Percentiles rank a stretch among this genome's conserved stretches.
Conservation (phyloP, 2,888 invertebrate genomes). For the Metacarcinus magister region DNA sequence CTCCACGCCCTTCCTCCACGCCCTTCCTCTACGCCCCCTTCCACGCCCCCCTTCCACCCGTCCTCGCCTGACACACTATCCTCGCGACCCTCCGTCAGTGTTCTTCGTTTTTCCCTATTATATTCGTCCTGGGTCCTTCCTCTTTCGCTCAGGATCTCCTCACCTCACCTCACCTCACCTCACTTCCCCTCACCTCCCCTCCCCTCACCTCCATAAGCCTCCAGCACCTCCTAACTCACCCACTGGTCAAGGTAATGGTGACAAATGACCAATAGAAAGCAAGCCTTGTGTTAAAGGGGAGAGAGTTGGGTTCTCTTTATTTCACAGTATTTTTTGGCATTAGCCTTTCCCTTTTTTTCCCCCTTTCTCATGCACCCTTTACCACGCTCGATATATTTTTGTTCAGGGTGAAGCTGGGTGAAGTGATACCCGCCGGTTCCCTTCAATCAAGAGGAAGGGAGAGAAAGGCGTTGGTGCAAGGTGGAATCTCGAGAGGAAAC, state of each 20-base stretch:
- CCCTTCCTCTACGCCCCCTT: background rate
- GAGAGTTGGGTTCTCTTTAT: background rate
- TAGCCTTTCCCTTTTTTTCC: background rate
- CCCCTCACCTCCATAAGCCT: background rate
- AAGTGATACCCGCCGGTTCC: constrained; percentile 56
- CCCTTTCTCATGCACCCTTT: background rate
- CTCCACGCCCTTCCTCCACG: background rate
- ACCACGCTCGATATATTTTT: background rate
- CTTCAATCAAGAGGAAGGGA: constrained; percentile 64
- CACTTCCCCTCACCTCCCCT: background rate
- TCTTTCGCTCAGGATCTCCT: background rate
- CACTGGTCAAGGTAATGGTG: background rate
- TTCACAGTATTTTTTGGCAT: constrained; percentile 8
- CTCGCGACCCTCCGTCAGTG: constrained; percentile 35
- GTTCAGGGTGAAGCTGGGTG: background rate
- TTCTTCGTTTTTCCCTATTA: constrained; percentile 47
- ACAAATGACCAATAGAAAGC: constrained; percentile 13
- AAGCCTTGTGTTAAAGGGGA: background rate
- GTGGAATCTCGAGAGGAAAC: background rate
- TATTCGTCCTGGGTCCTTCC: constrained; percentile 7
- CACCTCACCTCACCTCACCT: background rate
- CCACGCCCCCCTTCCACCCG: constrained; percentile 16
- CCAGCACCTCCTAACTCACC: constrained; percentile 50
- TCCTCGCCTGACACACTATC: constrained; percentile 65
- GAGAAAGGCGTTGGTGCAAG: constrained; percentile 34